Conservation (phyloP, 2,797 vertebrate species). For the Acrossocheilus fasciatus region DNA sequence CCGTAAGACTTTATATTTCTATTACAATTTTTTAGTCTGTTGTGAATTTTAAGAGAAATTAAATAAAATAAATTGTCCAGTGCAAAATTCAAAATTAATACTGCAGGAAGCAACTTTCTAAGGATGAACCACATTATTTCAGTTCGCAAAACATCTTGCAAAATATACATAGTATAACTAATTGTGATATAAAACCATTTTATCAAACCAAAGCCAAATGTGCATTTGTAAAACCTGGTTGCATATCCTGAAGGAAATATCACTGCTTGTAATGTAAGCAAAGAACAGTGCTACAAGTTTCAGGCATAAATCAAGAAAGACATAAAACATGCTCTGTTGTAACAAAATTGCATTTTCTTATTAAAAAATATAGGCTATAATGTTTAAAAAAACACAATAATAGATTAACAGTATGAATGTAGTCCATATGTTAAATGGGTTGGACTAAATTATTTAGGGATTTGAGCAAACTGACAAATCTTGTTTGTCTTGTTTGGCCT, state of each 20-base stretch:
- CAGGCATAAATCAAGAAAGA: not conserved
- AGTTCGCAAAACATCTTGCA: too few species aligned
- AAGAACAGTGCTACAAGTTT: not conserved
- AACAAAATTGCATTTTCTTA: not conserved
- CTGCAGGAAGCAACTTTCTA: too few species aligned
- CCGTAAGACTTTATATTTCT: not conserved
- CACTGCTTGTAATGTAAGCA: too few species aligned
- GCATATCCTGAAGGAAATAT: not conserved
- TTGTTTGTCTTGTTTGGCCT: not conserved
- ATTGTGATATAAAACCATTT: slow-evolving; percentile 1
- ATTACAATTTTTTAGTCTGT: not conserved
- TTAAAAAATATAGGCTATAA: not conserved
- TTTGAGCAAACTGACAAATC: not conserved
- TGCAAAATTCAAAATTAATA: not conserved
- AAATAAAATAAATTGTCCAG: too few species aligned
- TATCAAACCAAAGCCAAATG: not conserved
- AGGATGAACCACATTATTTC: too few species aligned
- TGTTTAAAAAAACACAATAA: not conserved
- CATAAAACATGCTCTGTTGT: not conserved
- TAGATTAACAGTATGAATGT: not conserved
- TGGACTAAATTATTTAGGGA: not conserved
- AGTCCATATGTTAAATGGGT: not conserved
- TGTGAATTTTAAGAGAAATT: not conserved
- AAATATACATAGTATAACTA: not conserved
- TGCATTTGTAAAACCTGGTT: not conserved